These are phyloP conservation scores for Mesoligia furuncula DNA, from an alignment of 2,888 invertebrate species.

Conservation along the genomic window DNA sequence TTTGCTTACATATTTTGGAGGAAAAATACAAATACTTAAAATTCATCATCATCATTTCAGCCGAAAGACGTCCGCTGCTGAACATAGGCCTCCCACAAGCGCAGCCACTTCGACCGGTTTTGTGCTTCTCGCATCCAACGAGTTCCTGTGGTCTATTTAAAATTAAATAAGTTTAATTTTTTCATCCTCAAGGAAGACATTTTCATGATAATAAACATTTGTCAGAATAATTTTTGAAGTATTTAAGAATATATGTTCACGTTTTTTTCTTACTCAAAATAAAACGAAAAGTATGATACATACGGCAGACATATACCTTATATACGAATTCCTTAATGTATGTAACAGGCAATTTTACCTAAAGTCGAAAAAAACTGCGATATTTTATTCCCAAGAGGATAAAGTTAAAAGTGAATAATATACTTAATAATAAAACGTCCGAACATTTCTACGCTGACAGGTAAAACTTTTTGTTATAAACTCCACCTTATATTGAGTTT, in stretches of 20 bases:
- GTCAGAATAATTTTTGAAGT: background rate
- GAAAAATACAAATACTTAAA: conserved; percentile 7
- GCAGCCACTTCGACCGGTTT: no score
- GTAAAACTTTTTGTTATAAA: conserved; percentile 55
- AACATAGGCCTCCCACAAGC: no score
- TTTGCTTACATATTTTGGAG: background rate
- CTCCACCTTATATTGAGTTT: conserved; percentile 55
- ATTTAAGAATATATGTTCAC: background rate
- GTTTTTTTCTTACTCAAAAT: background rate
- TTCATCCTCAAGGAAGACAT: background rate
- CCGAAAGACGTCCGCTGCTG: no score
- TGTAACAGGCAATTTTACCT: conserved; percentile 22
- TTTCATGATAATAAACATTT: background rate
- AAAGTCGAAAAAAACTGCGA: conserved; percentile 39
- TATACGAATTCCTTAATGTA: conserved; percentile 18
- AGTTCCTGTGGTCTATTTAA: background rate
- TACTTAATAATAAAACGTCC: conserved; percentile 57
- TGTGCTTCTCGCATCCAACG: no score
- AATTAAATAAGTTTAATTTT: background rate
- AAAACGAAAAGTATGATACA: background rate
- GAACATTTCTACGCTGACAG: conserved; percentile 41
- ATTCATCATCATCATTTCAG: no score
- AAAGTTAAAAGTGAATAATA: conserved; percentile 64
- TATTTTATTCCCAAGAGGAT: conserved; percentile 49
- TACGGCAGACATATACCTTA: background rate